Evolutionary conservation across 2,113 vertebrate genomes (phyloP).

Genomic region (Megaceryle maxima): DNA sequence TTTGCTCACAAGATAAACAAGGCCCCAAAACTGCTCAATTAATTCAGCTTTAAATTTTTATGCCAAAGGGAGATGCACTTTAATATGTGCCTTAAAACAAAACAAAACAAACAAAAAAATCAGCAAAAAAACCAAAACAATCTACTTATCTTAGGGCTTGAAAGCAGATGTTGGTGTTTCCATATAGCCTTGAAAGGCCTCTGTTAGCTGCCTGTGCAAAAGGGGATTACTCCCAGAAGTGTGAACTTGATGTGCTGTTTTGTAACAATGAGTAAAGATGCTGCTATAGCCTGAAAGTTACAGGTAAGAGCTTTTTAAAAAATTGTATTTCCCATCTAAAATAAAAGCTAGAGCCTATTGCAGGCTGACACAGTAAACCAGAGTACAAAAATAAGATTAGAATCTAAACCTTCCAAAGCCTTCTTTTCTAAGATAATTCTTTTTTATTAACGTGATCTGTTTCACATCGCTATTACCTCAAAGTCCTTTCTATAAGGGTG

Average conservation of each 20-base stretch:
- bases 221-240: background rate
- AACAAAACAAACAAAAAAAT: too few relatives aligned
- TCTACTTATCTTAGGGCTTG: background rate
- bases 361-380: background rate
- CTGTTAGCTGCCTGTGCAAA: background rate
- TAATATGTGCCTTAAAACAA: background rate
- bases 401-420: background rate
- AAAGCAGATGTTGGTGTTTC: background rate
- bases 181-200: background rate
- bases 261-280: background rate
- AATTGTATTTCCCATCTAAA: background rate
- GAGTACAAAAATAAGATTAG: background rate
- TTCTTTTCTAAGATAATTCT: background rate
- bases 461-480: background rate
- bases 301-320: background rate
- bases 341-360: background rate
- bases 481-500: background rate
- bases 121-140: too few relatives aligned
- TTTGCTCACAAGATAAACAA: too few relatives aligned
- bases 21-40: too few relatives aligned
- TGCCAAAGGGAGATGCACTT: background rate
- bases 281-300: background rate
- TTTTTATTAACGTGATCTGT: background rate
- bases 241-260: background rate
- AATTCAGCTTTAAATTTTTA: background rate